Percentiles rank a stretch among this genome's conserved stretches.
Evolutionary conservation across 2,888 invertebrate genomes (phyloP).

Genomic region (Lasioglossum oenotherae): DNA sequence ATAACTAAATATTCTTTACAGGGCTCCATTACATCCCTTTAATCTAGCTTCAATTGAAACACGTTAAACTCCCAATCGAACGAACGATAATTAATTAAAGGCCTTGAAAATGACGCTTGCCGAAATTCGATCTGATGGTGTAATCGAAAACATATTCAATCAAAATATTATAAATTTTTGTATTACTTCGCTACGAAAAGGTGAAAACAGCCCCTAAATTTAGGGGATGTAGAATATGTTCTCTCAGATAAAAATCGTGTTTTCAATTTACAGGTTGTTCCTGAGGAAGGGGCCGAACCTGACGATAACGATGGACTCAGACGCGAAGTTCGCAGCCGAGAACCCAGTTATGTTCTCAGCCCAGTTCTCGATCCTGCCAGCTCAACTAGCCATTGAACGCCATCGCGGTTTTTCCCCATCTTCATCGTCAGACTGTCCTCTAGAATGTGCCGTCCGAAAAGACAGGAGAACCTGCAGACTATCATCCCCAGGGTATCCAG

Average conservation of each 20-base stretch:
- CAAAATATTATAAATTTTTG: not conserved
- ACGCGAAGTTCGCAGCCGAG: slow-evolving; percentile 76
- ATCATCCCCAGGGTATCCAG: slow-evolving; percentile 77
- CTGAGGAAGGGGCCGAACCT: slow-evolving; percentile 76
- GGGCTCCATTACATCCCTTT: not conserved
- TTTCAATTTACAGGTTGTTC: slow-evolving; percentile 67
- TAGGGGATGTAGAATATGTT: not conserved
- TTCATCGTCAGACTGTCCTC: slow-evolving; percentile 72
- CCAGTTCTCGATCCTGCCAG: slow-evolving; percentile 77
- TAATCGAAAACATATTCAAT: not conserved
- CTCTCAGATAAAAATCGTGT: not conserved
- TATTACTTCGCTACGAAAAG: no score
- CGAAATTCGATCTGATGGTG: not conserved
- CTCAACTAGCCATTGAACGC: slow-evolving; percentile 72
- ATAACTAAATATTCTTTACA: not conserved
- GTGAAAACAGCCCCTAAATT: no score
- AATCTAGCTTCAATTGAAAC: not conserved
- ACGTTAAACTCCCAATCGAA: not conserved
- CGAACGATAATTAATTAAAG: not conserved
- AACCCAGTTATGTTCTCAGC: slow-evolving; percentile 80
- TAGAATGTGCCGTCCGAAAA: slow-evolving; percentile 77
- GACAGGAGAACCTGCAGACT: slow-evolving; percentile 74
- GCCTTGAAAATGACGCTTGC: not conserved
- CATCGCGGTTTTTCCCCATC: slow-evolving; percentile 72
- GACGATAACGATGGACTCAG: slow-evolving; percentile 77